These are phyloP conservation scores for Microctonus hyperodae DNA, from an alignment of 2,888 invertebrate species.

Conservation along the genomic window DNA sequence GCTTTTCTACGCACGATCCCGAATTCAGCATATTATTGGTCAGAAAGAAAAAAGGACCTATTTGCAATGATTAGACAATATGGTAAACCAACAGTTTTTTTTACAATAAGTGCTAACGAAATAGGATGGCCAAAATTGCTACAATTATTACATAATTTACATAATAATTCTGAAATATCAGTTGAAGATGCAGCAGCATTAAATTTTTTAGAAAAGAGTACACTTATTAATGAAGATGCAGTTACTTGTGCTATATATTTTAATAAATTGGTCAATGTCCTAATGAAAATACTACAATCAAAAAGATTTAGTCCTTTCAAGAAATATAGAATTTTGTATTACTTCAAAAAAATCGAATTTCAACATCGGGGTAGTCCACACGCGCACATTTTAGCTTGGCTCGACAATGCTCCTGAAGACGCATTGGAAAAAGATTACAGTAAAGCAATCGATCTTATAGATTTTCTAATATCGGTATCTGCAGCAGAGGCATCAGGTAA, in stretches of 20 bases:
- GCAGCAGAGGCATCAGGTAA: constrained; percentile 41
- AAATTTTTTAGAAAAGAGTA: constrained; percentile 15
- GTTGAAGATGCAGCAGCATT: neutral
- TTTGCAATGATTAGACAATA: constrained; percentile 45
- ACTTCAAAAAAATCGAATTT: constrained; percentile 57
- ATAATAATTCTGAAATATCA: constrained; percentile 18
- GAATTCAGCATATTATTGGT: constrained; percentile 57
- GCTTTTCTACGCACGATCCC: constrained; percentile 53
- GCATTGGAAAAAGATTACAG: constrained; percentile 36
- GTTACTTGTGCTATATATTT: constrained; percentile 55
- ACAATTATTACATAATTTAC: constrained; percentile 51
- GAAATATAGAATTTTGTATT: constrained; percentile 38
- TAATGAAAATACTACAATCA: constrained; percentile 49
- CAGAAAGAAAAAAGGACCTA: constrained; percentile 53
- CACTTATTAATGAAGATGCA: constrained; percentile 44
- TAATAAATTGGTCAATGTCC: constrained; percentile 53
- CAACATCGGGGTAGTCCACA: constrained; percentile 59
- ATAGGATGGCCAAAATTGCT: constrained; percentile 47
- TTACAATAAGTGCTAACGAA: constrained; percentile 26
- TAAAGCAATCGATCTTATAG: constrained; percentile 44
- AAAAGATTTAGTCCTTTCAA: constrained; percentile 51
- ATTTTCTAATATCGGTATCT: constrained; percentile 45
- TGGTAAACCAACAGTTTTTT: constrained; percentile 44
- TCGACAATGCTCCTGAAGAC: constrained; percentile 51
- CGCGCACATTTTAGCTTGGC: constrained; percentile 60